These are phyloP conservation scores for Artibeus lituratus DNA, from an alignment of 2,797 vertebrate species.

Conservation along the genomic window DNA sequence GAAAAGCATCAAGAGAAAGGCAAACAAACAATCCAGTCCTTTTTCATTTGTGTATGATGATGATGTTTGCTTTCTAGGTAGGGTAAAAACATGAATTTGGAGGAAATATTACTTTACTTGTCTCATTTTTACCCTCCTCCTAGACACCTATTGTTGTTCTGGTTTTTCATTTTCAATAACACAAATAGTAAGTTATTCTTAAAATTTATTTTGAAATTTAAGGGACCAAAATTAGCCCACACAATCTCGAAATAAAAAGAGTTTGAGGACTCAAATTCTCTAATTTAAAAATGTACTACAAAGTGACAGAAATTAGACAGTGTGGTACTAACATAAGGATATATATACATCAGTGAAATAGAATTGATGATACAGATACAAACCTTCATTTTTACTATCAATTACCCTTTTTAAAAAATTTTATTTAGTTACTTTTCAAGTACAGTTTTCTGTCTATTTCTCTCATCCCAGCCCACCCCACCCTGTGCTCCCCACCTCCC, in stretches of 20 bases:
- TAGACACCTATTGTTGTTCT: not conserved
- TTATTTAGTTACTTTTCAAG: no score
- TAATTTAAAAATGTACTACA: conserved; percentile 22
- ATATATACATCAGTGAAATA: not conserved
- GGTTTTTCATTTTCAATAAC: not conserved
- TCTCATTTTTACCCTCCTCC: not conserved
- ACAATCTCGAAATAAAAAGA: not conserved
- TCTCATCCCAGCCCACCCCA: no score
- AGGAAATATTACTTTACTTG: not conserved
- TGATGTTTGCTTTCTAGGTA: not conserved
- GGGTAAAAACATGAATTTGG: not conserved
- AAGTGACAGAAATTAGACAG: not conserved
- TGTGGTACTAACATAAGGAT: not conserved
- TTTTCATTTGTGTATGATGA: not conserved
- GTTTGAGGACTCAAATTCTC: not conserved
- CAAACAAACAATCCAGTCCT: not conserved
- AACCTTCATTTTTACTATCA: not conserved
- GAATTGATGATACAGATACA: not conserved
- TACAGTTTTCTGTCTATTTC: no score
- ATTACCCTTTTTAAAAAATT: not conserved
- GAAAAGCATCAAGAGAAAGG: not conserved
- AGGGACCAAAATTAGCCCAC: not conserved
- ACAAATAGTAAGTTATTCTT: not conserved
- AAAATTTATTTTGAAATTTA: not conserved
- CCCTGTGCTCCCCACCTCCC: no score